Conservation (phyloP, 1,140 invertebrate genomes). For the Cydia splendana region DNA sequence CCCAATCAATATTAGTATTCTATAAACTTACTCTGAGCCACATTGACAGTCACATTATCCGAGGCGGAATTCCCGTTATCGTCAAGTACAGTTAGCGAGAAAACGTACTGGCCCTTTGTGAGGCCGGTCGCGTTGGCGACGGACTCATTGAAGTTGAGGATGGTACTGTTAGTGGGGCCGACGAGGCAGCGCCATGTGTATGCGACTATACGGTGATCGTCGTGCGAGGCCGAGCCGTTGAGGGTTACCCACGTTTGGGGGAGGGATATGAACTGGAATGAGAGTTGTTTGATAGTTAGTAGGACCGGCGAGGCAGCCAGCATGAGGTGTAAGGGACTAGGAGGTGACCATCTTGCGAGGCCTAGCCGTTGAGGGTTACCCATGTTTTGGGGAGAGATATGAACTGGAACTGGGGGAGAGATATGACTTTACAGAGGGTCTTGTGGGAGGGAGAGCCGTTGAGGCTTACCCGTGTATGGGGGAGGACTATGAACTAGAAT, state of each 20-base stretch:
- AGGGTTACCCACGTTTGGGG: slow-evolving; percentile 89
- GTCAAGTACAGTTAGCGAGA: slow-evolving; percentile 92
- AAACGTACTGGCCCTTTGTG: slow-evolving; percentile 91
- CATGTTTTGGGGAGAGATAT: slow-evolving; percentile 90
- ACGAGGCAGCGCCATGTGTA: slow-evolving; percentile 91
- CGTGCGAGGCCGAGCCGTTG: slow-evolving; percentile 90
- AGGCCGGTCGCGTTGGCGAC: slow-evolving; percentile 88
- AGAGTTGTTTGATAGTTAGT: slow-evolving; percentile 32
- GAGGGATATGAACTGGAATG: slow-evolving; percentile 87
- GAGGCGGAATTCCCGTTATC: slow-evolving; percentile 89
- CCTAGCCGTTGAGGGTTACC: slow-evolving; percentile 88
- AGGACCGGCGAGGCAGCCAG: neutral
- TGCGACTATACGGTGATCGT: slow-evolving; percentile 90
- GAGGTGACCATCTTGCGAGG: slow-evolving; percentile 91
- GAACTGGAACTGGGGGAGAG: slow-evolving; percentile 86
- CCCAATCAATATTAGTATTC: neutral
- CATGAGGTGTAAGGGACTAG: slow-evolving; percentile 76
- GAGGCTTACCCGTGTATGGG: slow-evolving; percentile 87
- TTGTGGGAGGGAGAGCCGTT: slow-evolving; percentile 92
- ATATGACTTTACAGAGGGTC: slow-evolving; percentile 90
- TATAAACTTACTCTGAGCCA: slow-evolving; percentile 91
- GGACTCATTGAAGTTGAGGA: slow-evolving; percentile 80
- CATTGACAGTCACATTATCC: slow-evolving; percentile 86
- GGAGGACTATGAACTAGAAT: slow-evolving; percentile 87
- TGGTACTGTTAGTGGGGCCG: slow-evolving; percentile 82